Evolutionary conservation across 2,113 vertebrate genomes (phyloP), one percentile per base, ranked within the genome.

Genomic region (Saccopteryx leptura): DNA sequence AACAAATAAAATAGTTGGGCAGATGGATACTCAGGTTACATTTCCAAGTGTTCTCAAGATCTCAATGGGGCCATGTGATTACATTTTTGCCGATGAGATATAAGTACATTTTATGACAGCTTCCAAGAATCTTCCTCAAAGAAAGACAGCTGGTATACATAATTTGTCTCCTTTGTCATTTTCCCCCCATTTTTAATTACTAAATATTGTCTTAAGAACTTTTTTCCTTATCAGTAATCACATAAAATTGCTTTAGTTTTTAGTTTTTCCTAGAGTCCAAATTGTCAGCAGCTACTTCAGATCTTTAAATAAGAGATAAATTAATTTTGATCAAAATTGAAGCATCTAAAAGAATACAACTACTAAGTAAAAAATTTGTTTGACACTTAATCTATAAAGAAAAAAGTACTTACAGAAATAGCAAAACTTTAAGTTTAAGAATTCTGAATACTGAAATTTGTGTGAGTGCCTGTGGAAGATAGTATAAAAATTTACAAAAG

Each of bases 201-300:
- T 92, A 93, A 75, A 75, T 95, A 96, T 97, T 97, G 86, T 93
- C 87, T 82, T 80, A 91, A 78, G 58, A 50, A 31, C 19, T 76
- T 84, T 87, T 58, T 72, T 39, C 69, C 7, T 72, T 14, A 69
- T 50, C n/a, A 89, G 24, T 0, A 91, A 80, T 79, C 11, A 88
- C 8, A 60, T 18, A 56, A 71, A 52, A 79, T 85, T 65, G 19
- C 23, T 48, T 85, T 66, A 48, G 7, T 56, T 58, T 95, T 54
- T 46, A 71, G 13, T 52, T 60, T 91, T 82, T 1, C 2, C n/a
- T 28, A 50, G 19, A 61, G 7, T 79, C 46, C 18, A 74, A 68
- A 87, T 87, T 68, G 17, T 58, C 46, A 89, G 39, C 17, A 39
- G 23, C 28, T 87, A 60, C 91, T 88, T 96, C 54, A 92, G 15